These are phyloP conservation scores for Spilarctia lutea DNA, from an alignment of 2,888 invertebrate species.

Conservation along the genomic window DNA sequence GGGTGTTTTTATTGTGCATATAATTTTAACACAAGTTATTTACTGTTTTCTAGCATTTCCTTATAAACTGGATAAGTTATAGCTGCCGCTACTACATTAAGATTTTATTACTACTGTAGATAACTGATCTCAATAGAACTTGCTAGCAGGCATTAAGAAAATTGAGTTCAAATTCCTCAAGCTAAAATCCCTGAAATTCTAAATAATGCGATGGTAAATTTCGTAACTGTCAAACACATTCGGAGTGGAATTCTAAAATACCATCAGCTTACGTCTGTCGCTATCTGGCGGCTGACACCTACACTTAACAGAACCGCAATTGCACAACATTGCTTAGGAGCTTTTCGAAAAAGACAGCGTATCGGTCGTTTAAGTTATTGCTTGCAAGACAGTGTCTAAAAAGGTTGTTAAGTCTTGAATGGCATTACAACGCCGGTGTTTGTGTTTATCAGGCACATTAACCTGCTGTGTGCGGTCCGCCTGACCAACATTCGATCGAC, in stretches of 20 bases:
- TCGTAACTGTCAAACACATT: conserved; percentile 52
- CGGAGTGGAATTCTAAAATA: conserved; percentile 53
- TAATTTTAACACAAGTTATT: conserved; percentile 6
- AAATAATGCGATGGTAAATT: conserved; percentile 41
- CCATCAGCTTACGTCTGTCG: conserved; percentile 63
- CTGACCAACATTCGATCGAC: conserved; percentile 63
- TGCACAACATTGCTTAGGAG: conserved; percentile 71
- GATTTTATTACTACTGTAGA: conserved; percentile 4
- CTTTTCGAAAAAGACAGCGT: conserved; percentile 69
- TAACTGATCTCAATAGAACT: background rate
- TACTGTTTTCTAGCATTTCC: background rate
- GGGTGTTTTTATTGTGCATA: conserved; percentile 2
- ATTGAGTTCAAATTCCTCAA: conserved; percentile 28
- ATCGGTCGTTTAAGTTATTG: conserved; percentile 67
- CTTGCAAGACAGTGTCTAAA: conserved; percentile 57
- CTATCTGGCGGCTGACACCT: conserved; percentile 66
- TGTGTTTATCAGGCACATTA: conserved; percentile 68
- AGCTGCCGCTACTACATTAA: background rate
- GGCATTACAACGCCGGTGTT: conserved; percentile 61
- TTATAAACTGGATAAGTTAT: conserved; percentile 4
- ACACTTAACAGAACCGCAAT: conserved; percentile 65
- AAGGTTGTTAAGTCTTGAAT: conserved; percentile 67
- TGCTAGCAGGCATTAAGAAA: conserved; percentile 21
- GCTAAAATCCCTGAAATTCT: conserved; percentile 27
- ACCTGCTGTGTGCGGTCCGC: conserved; percentile 62